These are phyloP conservation scores for Lepilemur ruficaudatus DNA, from an alignment of 2,797 vertebrate genomes.

Conservation along the genomic window DNA sequence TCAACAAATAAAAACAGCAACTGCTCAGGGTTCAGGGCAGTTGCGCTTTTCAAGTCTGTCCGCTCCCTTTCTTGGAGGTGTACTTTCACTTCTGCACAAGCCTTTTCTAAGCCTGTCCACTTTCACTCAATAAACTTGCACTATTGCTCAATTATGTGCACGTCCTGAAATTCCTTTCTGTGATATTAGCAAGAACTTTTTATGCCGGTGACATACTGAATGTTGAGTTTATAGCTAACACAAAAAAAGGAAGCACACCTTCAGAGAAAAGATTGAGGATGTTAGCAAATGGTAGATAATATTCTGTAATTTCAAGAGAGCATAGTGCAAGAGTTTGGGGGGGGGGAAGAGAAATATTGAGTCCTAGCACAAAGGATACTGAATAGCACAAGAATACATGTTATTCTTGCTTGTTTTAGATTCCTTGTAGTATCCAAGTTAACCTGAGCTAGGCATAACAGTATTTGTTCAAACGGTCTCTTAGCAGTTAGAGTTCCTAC, in stretches of 20 bases:
- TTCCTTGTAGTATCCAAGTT: neutral
- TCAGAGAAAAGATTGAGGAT: neutral
- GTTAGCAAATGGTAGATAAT: neutral
- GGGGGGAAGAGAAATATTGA: neutral
- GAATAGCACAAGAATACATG: neutral
- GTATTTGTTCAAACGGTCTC: neutral
- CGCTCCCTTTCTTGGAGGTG: neutral
- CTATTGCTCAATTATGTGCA: neutral
- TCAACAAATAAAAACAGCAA: neutral
- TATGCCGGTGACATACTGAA: neutral
- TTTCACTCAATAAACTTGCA: neutral
- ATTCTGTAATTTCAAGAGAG: neutral
- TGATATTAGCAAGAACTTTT: neutral
- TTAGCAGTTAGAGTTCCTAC: neutral
- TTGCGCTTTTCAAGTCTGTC: neutral
- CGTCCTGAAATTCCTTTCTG: neutral
- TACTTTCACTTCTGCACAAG: neutral
- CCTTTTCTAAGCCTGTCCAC: neutral
- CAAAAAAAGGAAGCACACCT: neutral
- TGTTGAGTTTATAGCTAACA: neutral
- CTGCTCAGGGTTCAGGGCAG: neutral
- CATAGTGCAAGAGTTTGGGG: neutral
- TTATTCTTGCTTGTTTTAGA: neutral
- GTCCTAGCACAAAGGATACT: neutral
- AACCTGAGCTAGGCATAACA: neutral